phyloP scores from a whole-genome alignment of 2,888 invertebrate genomes.

The Diarsia mendica region DNA sequence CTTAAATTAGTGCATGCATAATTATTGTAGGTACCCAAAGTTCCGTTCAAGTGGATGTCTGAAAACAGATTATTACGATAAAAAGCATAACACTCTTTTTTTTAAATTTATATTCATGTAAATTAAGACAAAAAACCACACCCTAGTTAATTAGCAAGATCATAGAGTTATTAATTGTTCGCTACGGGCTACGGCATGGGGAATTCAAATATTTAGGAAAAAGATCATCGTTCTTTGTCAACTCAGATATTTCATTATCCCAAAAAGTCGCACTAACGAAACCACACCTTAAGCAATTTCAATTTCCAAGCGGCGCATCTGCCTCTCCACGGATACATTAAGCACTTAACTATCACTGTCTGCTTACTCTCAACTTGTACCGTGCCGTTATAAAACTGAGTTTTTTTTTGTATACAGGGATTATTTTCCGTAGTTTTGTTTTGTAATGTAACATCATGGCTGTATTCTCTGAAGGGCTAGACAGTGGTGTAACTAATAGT shows the following conservation, averaged over 20 bases:
- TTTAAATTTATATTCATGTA: no score
- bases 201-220: neutral
- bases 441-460: neutral
- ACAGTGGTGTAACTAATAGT: neutral
- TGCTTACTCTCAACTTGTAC: conserved; percentile 84
- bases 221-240: neutral
- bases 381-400: conserved; percentile 81
- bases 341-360: conserved; percentile 89
- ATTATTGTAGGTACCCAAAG: no score
- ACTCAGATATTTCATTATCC: neutral
- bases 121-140: no score
- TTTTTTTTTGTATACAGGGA: conserved; percentile 42
- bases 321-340: conserved; percentile 88
- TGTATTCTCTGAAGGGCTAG: neutral
- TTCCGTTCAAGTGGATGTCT: no score
- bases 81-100: no score
- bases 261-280: conserved; percentile 56
- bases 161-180: no score
- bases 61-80: no score
- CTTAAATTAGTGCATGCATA: no score
- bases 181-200: no score
- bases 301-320: conserved; percentile 84
- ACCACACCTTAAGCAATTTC: conserved; percentile 82
- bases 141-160: no score
- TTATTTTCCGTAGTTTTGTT: conserved; percentile 15